These are phyloP conservation scores for Erithacus rubecula DNA, from an alignment of 2,797 vertebrate genomes.

Conservation along the genomic window DNA sequence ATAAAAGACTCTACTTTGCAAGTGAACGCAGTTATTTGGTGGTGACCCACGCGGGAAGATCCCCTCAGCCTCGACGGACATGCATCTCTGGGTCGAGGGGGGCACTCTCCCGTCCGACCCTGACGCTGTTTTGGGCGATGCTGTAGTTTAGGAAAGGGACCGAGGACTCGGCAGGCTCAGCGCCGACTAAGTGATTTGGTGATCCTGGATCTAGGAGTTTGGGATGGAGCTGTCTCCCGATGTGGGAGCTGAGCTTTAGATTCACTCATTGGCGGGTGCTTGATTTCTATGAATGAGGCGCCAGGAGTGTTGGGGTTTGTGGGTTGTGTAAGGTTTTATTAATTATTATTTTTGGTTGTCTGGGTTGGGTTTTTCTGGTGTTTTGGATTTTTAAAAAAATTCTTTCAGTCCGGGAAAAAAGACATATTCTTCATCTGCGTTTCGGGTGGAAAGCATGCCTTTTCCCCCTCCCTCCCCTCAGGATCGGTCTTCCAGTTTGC, in stretches of 20 bases:
- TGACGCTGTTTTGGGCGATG: background rate
- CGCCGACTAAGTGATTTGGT: background rate
- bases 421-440: background rate
- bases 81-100: background rate
- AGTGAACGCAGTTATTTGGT: background rate
- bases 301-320: background rate
- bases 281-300: background rate
- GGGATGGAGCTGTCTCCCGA: background rate
- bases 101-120: background rate
- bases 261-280: background rate
- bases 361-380: background rate
- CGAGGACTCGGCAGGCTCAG: background rate
- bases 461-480: background rate
- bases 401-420: background rate
- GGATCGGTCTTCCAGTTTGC: background rate
- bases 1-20: constrained; percentile 31
- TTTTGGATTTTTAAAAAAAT: background rate
- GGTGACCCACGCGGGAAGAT: background rate
- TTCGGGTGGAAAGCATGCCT: background rate
- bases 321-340: background rate
- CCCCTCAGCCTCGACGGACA: background rate
- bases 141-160: background rate
- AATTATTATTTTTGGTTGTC: background rate
- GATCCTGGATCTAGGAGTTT: background rate
- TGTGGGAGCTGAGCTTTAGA: background rate